phyloP scores from a whole-genome alignment of 2,797 vertebrate species.

The Intellagama lesueurii region DNA sequence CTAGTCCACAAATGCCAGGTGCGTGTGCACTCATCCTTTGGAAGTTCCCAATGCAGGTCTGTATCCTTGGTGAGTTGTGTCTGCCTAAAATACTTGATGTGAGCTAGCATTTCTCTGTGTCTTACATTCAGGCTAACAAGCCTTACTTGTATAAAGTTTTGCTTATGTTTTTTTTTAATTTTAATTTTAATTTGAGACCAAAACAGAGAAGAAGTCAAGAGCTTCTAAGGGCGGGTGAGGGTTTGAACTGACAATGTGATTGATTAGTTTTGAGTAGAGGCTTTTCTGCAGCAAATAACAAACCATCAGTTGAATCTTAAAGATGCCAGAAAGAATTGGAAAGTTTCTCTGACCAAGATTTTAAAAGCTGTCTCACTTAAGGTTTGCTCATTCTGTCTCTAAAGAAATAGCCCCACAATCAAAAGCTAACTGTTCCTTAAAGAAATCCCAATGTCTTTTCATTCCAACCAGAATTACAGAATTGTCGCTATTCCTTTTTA shows the following conservation, averaged over 20 bases:
- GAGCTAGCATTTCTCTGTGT: neutral
- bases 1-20: too few species aligned
- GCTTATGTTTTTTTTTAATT: slow-evolving; percentile 40
- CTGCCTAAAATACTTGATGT: too few species aligned
- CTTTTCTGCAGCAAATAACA: slow-evolving; percentile 60
- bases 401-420: neutral
- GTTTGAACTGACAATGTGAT: slow-evolving; percentile 50
- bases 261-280: slow-evolving; percentile 56
- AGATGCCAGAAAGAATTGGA: neutral
- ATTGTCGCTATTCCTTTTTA: neutral
- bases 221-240: slow-evolving; percentile 1
- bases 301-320: slow-evolving; percentile 45
- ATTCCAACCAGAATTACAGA: neutral
- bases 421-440: neutral
- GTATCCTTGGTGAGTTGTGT: too few species aligned
- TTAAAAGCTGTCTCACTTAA: slow-evolving; percentile 13
- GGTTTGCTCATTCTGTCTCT: neutral
- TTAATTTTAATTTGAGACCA: slow-evolving; percentile 65
- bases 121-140: slow-evolving; percentile 28
- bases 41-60: too few species aligned
- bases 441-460: neutral
- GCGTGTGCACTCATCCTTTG: too few species aligned
- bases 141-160: neutral
- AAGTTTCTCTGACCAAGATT: neutral
- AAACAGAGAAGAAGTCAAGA: slow-evolving; percentile 70